phyloP scores from a whole-genome alignment of 1,140 invertebrate species.

The Whitmania pigra region DNA sequence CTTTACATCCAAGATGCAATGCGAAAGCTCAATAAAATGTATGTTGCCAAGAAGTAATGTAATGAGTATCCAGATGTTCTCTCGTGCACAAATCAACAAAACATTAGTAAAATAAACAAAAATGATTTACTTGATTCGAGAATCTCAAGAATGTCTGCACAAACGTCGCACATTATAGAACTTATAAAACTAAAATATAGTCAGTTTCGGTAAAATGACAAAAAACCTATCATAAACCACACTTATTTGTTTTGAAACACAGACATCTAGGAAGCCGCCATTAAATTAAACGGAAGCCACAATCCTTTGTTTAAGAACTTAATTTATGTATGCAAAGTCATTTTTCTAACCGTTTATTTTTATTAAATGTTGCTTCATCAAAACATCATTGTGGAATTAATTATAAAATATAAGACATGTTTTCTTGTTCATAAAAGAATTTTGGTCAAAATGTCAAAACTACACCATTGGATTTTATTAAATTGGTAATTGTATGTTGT shows the following conservation, averaged over 20 bases:
- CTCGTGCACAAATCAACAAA: not conserved
- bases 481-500: no score
- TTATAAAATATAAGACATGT: no score
- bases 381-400: no score
- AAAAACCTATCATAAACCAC: not conserved
- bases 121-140: slow-evolving; percentile 14
- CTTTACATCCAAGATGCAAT: no score
- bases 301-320: not conserved
- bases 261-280: not conserved
- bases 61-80: not conserved
- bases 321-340: not conserved
- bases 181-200: not conserved
- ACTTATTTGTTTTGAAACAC: not conserved
- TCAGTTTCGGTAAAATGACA: not conserved
- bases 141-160: slow-evolving; percentile 37
- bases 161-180: slow-evolving; percentile 40
- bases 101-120: not conserved
- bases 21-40: not conserved
- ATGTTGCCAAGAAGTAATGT: not conserved
- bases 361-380: no score
- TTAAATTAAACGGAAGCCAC: slow-evolving; percentile 1
- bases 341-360: not conserved
- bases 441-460: no score
- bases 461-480: no score
- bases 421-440: no score